Evolutionary conservation across 2,888 invertebrate genomes (phyloP).

Genomic region (Drosophila siamana): DNA sequence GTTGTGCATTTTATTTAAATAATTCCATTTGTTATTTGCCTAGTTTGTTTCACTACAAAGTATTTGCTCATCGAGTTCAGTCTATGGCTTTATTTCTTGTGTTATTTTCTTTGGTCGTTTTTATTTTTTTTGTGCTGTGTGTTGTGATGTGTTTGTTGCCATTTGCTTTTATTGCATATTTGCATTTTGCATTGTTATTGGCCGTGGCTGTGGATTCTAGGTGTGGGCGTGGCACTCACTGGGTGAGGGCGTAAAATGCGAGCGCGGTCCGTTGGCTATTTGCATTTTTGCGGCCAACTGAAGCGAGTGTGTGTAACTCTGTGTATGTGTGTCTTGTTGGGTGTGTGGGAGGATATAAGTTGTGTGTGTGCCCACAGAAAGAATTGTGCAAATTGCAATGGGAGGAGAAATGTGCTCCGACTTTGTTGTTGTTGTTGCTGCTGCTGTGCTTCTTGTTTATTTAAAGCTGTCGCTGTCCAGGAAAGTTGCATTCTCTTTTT

Average conservation of each 20-base stretch:
- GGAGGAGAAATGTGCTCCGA: slow-evolving; percentile 28
- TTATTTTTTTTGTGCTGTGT: slow-evolving; percentile 10
- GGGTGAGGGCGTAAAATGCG: slow-evolving; percentile 1
- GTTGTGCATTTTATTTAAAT: no score
- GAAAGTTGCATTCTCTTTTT: slow-evolving; percentile 9
- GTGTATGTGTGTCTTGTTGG: slow-evolving; percentile 5
- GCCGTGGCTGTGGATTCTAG: slow-evolving; percentile 38
- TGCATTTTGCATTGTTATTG: slow-evolving; percentile 78
- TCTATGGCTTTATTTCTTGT: not conserved
- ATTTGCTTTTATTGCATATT: slow-evolving; percentile 75
- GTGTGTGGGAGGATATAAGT: slow-evolving; percentile 5
- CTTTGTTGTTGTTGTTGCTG: slow-evolving; percentile 8
- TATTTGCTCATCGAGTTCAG: slow-evolving; percentile 25
- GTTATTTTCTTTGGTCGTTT: slow-evolving; percentile 10
- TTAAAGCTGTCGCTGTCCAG: slow-evolving; percentile 43
- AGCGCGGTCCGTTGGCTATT: slow-evolving; percentile 51
- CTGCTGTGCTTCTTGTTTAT: slow-evolving; percentile 50
- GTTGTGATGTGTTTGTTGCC: slow-evolving; percentile 38
- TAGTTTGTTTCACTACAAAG: slow-evolving; percentile 10
- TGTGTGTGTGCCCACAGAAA: slow-evolving; percentile 11
- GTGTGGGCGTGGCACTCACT: slow-evolving; percentile 40
- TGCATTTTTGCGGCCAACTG: slow-evolving; percentile 61
- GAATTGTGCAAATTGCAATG: slow-evolving; percentile 30
- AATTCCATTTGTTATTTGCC: not conserved
- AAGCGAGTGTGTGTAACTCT: slow-evolving; percentile 18